Base-by-base conservation (phyloP, 2,113 vertebrate species). In the Solea solea region DNA sequence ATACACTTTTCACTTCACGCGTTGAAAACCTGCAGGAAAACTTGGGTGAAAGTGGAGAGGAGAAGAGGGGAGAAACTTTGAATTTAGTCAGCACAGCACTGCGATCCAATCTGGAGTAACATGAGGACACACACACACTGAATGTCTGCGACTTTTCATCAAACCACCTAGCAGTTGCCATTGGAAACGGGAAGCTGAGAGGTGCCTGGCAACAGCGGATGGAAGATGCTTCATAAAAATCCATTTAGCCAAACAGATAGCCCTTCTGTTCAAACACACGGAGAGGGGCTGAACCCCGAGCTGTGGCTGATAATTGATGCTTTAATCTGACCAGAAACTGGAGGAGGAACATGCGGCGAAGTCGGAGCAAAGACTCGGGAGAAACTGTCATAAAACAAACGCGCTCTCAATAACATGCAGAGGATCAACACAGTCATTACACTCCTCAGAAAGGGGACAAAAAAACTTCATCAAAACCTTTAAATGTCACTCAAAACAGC, bases 141-240 rank as follows among this genome's bases (percentile, higher is more conserved):
- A 80, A 84, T 82, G 89, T 91, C 89, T 89, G 88, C 75, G 75
- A 65, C 90, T 83, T 86, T 91, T 90, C 80, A 90, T 90, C 88
- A 90, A 88, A 90, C 83, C 85, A 86, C 82, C 84, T 72, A 88
- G 89, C 89, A 80, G 91, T 92, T 91, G 90, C 91, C 72, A 90
- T 88, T 91, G 91, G 91, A 86, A 89, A 92, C 90, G 83, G 84
- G 88, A 92, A 91, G 90, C 91, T 87, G 88, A 90, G 89, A 90
- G 87, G 86, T 85, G 90, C 91, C 86, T 91, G 89, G 91, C 91
- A 92, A 92, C 90, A 45, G 53, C 81, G 75, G 34, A 83, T 79
- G 59, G 79, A 86, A 81, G 87, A 90, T 88, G 84, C 84, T 83
- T 86, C 68, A 83, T 83, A 74, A 88, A 34, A 87, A 89, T 85